These are phyloP conservation scores for Drosophila sproati DNA, from an alignment of 1,140 invertebrate species.

Conservation along the genomic window DNA sequence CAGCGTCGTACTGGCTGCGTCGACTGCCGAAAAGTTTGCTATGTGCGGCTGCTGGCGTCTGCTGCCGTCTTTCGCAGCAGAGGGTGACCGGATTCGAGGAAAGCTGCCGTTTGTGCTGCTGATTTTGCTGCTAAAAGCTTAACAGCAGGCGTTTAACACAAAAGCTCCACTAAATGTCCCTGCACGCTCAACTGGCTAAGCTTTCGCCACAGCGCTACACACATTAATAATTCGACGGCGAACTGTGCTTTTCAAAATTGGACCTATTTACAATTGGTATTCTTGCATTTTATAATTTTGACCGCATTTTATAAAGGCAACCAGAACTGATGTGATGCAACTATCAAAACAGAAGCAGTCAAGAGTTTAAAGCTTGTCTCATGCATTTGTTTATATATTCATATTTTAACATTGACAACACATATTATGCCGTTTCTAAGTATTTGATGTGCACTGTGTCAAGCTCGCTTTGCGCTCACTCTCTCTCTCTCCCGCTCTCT, in stretches of 20 bases:
- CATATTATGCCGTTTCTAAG: constrained; percentile 14
- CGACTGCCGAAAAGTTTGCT: constrained; percentile 64
- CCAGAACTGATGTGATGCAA: too few species aligned
- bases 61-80: constrained; percentile 25
- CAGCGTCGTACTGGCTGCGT: constrained; percentile 70
- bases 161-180: constrained; percentile 25
- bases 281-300: neutral
- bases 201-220: constrained; percentile 30
- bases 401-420: neutral
- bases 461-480: constrained; percentile 12
- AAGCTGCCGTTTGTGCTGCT: constrained; percentile 22
- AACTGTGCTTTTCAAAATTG: neutral
- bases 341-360: too few species aligned
- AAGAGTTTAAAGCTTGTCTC: neutral
- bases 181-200: constrained; percentile 37
- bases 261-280: too few species aligned
- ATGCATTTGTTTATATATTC: neutral
- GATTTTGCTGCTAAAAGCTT: constrained; percentile 21
- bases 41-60: constrained; percentile 46
- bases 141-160: constrained; percentile 4
- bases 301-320: too few species aligned
- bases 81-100: constrained; percentile 18
- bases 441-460: constrained; percentile 17
- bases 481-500: constrained; percentile 3
- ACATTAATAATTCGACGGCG: neutral